These are phyloP conservation scores for Chaetoderma sp. DNA, from an alignment of 2,888 invertebrate genomes.

Conservation along the genomic window DNA sequence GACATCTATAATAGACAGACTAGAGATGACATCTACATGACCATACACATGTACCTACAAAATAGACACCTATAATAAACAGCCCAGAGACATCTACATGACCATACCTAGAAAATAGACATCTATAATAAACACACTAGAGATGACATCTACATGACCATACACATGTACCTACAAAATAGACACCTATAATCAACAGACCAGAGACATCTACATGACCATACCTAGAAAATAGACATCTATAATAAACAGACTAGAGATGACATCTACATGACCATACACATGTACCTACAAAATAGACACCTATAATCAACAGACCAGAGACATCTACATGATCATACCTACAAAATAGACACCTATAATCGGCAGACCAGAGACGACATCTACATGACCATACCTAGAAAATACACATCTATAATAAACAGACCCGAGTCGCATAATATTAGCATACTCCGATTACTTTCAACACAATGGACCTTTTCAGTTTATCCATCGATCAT, in stretches of 20 bases:
- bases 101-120: slow-evolving; percentile 60
- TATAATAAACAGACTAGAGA: no score
- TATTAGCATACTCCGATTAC: no score
- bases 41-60: slow-evolving; percentile 67
- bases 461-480: no score
- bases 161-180: slow-evolving; percentile 55
- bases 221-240: slow-evolving; percentile 52
- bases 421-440: no score
- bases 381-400: slow-evolving; percentile 67
- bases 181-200: no score
- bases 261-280: slow-evolving; percentile 67
- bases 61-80: no score
- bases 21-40: slow-evolving; percentile 61
- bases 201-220: slow-evolving; percentile 66
- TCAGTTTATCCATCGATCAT: no score
- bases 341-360: slow-evolving; percentile 46
- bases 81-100: slow-evolving; percentile 63
- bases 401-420: no score
- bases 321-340: slow-evolving; percentile 66
- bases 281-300: slow-evolving; percentile 49
- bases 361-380: slow-evolving; percentile 64
- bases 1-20: no score
- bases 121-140: no score
- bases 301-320: no score
- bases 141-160: slow-evolving; percentile 66